Conservation (phyloP, 2,113 vertebrate species). For the Steatornis caripensis region DNA sequence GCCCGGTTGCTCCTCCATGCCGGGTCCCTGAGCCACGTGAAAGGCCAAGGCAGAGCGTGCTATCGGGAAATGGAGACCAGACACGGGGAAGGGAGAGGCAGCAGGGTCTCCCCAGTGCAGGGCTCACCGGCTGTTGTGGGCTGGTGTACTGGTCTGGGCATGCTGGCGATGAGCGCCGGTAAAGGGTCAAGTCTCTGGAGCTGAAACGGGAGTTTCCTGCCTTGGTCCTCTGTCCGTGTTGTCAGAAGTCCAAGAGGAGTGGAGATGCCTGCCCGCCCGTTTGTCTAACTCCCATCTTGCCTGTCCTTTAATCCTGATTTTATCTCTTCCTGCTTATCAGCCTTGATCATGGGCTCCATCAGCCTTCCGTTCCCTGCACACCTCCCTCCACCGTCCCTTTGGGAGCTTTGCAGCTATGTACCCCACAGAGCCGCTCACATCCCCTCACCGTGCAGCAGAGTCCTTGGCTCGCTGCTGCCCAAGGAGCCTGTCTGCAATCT, state of each 20-base stretch:
- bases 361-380: background rate
- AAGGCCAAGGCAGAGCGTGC: background rate
- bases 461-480: background rate
- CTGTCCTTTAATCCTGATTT: background rate
- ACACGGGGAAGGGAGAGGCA: background rate
- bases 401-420: background rate
- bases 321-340: background rate
- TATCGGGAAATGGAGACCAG: background rate
- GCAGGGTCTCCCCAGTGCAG: background rate
- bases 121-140: background rate
- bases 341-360: background rate
- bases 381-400: background rate
- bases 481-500: background rate
- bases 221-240: background rate
- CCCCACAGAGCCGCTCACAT: background rate
- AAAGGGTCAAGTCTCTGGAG: background rate
- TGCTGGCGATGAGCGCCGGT: background rate
- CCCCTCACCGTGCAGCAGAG: background rate
- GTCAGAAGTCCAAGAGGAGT: background rate
- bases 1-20: background rate
- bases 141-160: background rate
- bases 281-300: background rate
- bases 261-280: background rate
- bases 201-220: background rate
- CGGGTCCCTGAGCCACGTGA: accelerated